Conservation (phyloP, 2,888 invertebrate species). For the Chymomyza fuscimana region DNA sequence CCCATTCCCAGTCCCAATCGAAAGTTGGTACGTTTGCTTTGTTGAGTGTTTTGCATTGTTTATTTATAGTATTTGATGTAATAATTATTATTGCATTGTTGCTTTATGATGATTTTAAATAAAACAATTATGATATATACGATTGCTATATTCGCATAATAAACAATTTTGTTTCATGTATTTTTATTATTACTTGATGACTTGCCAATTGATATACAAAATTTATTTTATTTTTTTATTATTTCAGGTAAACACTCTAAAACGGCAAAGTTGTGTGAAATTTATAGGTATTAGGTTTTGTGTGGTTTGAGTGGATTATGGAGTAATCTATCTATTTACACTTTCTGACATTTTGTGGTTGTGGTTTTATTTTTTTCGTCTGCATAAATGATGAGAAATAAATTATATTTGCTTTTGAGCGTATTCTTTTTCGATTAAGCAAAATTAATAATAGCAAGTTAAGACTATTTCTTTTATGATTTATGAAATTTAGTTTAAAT, state of each 20-base stretch:
- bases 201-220: not conserved
- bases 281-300: not conserved
- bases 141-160: not conserved
- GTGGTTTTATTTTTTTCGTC: not conserved
- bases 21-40: not conserved
- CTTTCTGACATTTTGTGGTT: not conserved
- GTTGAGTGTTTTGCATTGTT: constrained; percentile 31
- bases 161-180: not conserved
- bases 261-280: not conserved
- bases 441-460: too few relatives aligned
- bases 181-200: not conserved
- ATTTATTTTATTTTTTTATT: constrained; percentile 33
- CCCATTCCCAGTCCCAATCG: not conserved
- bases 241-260: not conserved
- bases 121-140: not conserved
- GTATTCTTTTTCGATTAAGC: too few relatives aligned
- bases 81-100: constrained; percentile 5
- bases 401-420: too few relatives aligned
- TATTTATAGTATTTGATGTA: constrained; percentile 1
- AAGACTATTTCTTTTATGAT: too few relatives aligned
- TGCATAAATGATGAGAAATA: too few relatives aligned
- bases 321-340: not conserved
- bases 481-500: too few relatives aligned
- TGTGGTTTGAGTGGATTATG: not conserved
- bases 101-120: constrained; percentile 2